Conservation (phyloP, 2,888 invertebrate species). For the Chrysina gloriosa region DNA sequence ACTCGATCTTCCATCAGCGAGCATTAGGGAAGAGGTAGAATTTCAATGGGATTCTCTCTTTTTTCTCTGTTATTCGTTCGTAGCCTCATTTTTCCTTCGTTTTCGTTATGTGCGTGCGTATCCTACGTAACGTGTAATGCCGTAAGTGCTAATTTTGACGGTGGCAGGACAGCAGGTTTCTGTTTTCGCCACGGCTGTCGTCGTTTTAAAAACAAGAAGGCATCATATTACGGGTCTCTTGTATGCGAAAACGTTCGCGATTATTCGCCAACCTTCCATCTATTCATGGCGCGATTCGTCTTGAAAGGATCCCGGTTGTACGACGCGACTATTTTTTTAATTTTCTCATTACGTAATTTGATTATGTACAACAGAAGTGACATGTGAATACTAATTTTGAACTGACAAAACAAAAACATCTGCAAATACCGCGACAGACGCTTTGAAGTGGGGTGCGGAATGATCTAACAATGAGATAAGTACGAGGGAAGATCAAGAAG, state of each 20-base stretch:
- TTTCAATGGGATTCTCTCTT: too few species aligned
- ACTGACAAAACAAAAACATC: too few species aligned
- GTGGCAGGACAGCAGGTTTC: not conserved
- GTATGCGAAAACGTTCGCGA: not conserved
- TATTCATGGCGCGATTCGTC: not conserved
- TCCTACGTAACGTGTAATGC: too few species aligned
- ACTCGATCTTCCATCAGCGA: too few species aligned
- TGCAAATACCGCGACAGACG: too few species aligned
- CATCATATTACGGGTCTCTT: constrained; percentile 4
- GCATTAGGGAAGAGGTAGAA: too few species aligned
- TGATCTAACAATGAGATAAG: too few species aligned
- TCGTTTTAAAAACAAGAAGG: not conserved
- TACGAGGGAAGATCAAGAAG: too few species aligned
- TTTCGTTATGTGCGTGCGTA: too few species aligned
- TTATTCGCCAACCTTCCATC: constrained; percentile 1
- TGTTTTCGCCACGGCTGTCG: not conserved
- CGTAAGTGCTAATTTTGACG: constrained; percentile 8
- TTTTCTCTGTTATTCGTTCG: too few species aligned
- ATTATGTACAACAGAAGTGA: not conserved
- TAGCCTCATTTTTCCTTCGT: too few species aligned
- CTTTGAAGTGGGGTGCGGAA: too few species aligned
- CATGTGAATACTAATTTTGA: not conserved
- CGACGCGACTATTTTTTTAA: not conserved
- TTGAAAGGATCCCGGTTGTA: not conserved
- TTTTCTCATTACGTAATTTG: constrained; percentile 21